Conservation (phyloP, 1,140 invertebrate genomes). For the Lepidotrigona ventralis region DNA sequence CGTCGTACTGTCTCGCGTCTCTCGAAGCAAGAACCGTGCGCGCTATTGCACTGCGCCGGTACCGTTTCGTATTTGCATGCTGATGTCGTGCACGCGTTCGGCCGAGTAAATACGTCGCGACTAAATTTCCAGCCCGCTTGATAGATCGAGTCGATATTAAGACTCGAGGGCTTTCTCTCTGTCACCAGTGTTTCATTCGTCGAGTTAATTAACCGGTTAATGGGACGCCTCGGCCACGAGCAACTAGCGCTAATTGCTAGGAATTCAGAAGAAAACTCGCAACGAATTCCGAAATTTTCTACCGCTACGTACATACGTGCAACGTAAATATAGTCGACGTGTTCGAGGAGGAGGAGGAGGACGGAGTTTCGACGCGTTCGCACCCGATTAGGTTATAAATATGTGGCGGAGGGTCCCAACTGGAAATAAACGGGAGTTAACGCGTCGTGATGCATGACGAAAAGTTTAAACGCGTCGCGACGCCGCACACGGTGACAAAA, state of each 20-base stretch:
- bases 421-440: constrained; percentile 64
- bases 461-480: constrained; percentile 63
- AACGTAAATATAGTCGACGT: constrained; percentile 22
- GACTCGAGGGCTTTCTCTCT: neutral
- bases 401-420: constrained; percentile 28
- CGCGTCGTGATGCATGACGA: constrained; percentile 59
- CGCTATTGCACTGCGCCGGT: constrained; percentile 13
- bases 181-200: neutral
- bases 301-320: neutral
- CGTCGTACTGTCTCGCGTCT: neutral
- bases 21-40: constrained; percentile 2
- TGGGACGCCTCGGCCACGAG: neutral
- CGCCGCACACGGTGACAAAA: constrained; percentile 64
- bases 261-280: neutral
- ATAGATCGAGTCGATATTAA: constrained; percentile 71
- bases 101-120: neutral
- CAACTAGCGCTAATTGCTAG: neutral
- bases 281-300: neutral
- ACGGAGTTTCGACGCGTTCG: constrained; percentile 42
- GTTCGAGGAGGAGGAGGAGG: too few species aligned
- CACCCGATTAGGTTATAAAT: constrained; percentile 61
- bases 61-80: constrained; percentile 21
- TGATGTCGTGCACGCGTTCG: neutral
- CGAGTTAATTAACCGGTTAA: constrained; percentile 25
- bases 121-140: constrained; percentile 59